These are phyloP conservation scores for Agrotis segetum DNA, from an alignment of 2,888 invertebrate species.

Conservation along the genomic window DNA sequence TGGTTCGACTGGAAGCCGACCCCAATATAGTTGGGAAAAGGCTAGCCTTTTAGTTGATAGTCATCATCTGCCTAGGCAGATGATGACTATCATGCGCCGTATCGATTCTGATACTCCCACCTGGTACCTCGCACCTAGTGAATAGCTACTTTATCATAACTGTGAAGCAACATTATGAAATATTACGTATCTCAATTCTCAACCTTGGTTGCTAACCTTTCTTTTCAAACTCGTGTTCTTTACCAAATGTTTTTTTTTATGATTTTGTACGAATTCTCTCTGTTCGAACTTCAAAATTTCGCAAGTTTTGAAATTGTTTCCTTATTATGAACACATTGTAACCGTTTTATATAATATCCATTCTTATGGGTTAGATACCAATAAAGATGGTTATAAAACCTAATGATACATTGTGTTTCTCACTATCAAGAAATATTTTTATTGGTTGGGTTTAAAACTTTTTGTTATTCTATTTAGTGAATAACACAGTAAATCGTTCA, in stretches of 20 bases:
- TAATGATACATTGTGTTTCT: neutral
- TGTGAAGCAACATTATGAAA: too few relatives aligned
- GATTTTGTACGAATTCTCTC: slow-evolving; percentile 21
- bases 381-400: too few relatives aligned
- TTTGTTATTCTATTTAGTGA: neutral
- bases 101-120: too few relatives aligned
- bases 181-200: too few relatives aligned
- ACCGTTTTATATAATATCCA: neutral
- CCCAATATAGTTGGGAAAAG: too few relatives aligned
- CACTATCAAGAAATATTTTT: neutral
- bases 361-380: neutral
- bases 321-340: neutral
- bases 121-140: too few relatives aligned
- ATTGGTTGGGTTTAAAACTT: neutral
- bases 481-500: neutral
- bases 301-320: neutral
- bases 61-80: too few relatives aligned
- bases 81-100: too few relatives aligned
- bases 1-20: too few relatives aligned
- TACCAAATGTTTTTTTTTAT: neutral
- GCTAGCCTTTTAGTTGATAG: too few relatives aligned
- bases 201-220: neutral
- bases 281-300: neutral
- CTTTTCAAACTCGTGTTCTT: neutral
- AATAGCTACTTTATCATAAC: too few relatives aligned